Conservation (phyloP, 23 tunicate genomes). For the Styela plicata region DNA sequence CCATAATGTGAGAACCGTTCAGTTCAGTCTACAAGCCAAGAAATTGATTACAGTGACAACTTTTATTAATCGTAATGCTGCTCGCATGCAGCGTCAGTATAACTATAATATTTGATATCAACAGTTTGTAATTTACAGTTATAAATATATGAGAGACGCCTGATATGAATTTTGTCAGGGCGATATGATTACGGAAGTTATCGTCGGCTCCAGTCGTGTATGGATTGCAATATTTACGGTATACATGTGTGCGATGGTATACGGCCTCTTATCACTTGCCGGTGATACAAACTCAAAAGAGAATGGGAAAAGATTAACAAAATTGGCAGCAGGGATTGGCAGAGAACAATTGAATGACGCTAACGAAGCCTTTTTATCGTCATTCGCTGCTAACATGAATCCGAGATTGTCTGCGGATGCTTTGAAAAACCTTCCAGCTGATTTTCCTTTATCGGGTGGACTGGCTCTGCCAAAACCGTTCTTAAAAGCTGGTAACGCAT, state of each 20-base stretch:
- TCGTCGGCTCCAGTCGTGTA: constrained; percentile 16
- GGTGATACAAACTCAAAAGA: not conserved
- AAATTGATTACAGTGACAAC: too few relatives aligned
- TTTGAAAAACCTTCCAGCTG: constrained; percentile 1
- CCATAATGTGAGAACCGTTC: too few relatives aligned
- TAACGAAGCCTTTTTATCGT: not conserved
- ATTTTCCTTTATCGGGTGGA: constrained; percentile 19
- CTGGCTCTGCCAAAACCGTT: constrained; percentile 9
- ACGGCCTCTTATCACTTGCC: not conserved
- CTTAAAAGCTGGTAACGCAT: constrained; percentile 10
- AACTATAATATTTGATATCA: too few relatives aligned
- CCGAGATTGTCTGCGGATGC: not conserved
- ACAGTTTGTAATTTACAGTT: too few relatives aligned
- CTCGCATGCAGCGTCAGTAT: too few relatives aligned
- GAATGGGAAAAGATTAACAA: not conserved
- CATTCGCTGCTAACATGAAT: not conserved
- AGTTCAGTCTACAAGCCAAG: too few relatives aligned
- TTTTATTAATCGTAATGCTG: too few relatives aligned
- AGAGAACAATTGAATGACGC: not conserved
- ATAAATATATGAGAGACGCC: too few relatives aligned
- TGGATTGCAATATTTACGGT: constrained; percentile 11
- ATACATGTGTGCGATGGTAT: constrained; percentile 27
- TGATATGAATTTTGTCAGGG: too few relatives aligned
- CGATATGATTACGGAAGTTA: not conserved
- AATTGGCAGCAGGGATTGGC: not conserved